Conservation (phyloP, 1,140 invertebrate species). For the Heliconius congener region DNA sequence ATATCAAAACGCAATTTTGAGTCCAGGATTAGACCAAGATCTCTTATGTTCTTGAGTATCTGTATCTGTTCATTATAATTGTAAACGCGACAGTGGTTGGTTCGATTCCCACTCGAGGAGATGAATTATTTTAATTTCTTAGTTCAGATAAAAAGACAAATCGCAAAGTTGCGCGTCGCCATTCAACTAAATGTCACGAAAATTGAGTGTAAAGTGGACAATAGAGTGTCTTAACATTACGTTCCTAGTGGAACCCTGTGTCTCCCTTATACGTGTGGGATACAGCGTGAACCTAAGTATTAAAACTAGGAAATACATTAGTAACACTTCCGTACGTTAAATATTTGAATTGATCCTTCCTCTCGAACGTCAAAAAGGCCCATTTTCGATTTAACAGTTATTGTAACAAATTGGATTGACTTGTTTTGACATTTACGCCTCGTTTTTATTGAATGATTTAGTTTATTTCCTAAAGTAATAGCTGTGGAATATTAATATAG, state of each 20-base stretch:
- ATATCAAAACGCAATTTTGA: no score
- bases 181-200: neutral
- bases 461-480: neutral
- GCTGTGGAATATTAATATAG: no score
- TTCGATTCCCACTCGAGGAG: neutral
- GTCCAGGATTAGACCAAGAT: no score
- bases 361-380: slow-evolving; percentile 22
- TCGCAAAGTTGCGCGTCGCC: no score
- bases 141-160: no score
- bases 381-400: slow-evolving; percentile 3
- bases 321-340: slow-evolving; percentile 15
- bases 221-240: neutral
- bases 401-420: slow-evolving; percentile 3
- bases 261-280: neutral
- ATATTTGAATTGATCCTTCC: slow-evolving; percentile 32
- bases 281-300: neutral
- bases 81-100: neutral
- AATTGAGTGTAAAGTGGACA: neutral
- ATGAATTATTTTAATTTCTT: neutral
- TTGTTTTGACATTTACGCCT: slow-evolving; percentile 12
- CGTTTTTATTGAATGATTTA: neutral
- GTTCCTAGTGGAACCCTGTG: neutral
- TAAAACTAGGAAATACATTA: no score
- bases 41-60: no score
- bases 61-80: neutral